A percentile compares a stretch with the other conserved stretches of the same genome.
Conservation (phyloP, 2,113 vertebrate genomes). For the Halichoerus grypus region DNA sequence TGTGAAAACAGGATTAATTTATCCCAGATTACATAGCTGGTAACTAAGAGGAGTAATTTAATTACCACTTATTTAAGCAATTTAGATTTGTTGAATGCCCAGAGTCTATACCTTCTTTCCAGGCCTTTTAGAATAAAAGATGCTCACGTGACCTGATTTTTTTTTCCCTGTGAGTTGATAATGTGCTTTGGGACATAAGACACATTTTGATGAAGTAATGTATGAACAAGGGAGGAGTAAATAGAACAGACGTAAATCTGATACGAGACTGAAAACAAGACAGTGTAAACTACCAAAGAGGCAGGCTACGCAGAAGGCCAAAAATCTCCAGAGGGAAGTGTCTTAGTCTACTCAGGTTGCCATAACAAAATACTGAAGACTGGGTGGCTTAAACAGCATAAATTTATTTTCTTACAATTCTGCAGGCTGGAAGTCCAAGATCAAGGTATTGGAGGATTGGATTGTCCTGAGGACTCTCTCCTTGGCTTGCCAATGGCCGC, state of each 20-base stretch:
- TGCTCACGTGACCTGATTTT: background rate
- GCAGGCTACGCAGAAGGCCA: background rate
- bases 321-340: background rate
- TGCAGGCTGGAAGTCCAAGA: background rate
- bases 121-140: constrained; percentile 49
- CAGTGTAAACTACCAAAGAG: background rate
- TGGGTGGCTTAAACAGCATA: background rate
- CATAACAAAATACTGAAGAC: background rate
- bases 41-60: background rate
- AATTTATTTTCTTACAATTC: background rate
- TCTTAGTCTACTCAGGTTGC: background rate
- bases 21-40: background rate
- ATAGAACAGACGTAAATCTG: background rate
- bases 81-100: background rate
- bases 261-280: background rate
- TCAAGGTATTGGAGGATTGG: background rate
- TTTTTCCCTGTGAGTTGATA: background rate
- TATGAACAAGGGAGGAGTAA: background rate
- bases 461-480: background rate
- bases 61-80: background rate
- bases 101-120: background rate
- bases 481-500: background rate
- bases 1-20: constrained; percentile 46
- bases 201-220: background rate
- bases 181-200: constrained; percentile 35